These are phyloP conservation scores for Drosophila emarginata DNA, from an alignment of 2,888 invertebrate species.

Conservation along the genomic window DNA sequence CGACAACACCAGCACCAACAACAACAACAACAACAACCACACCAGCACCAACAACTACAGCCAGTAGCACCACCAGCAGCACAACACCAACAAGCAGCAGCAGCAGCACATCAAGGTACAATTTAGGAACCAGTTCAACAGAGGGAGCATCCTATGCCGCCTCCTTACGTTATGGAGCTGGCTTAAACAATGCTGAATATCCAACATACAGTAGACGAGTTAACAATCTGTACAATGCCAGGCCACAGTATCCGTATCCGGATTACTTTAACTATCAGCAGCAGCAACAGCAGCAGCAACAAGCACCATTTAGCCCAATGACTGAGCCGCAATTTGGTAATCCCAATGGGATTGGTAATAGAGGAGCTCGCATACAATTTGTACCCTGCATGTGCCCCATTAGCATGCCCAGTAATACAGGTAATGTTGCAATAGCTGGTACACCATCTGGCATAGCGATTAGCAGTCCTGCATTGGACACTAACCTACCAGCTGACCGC, in stretches of 20 bases:
- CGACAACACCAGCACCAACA: constrained; percentile 50
- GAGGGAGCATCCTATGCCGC: constrained; percentile 19
- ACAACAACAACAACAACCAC: constrained; percentile 41
- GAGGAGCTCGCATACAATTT: constrained; percentile 68
- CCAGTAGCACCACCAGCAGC: constrained; percentile 28
- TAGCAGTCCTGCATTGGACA: constrained; percentile 20
- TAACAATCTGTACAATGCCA: constrained; percentile 69
- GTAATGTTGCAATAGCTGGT: neutral
- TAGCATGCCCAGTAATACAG: constrained; percentile 59
- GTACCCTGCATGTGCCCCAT: constrained; percentile 81
- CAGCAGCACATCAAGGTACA: neutral
- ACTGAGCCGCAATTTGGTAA: neutral
- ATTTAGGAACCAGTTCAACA: constrained; percentile 12
- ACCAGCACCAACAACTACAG: constrained; percentile 33
- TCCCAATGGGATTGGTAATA: constrained; percentile 13
- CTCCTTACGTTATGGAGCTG: constrained; percentile 1
- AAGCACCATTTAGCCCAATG: neutral
- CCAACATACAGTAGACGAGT: constrained; percentile 78
- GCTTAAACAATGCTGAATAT: constrained; percentile 57
- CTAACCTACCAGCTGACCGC: constrained; percentile 19
- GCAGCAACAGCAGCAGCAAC: constrained; percentile 12
- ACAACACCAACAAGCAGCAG: constrained; percentile 37
- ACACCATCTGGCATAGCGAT: constrained; percentile 19
- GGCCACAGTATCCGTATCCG: constrained; percentile 80
- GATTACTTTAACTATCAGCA: constrained; percentile 76